Base-by-base conservation (phyloP, 1,140 invertebrate species). In the Batillaria attramentaria region DNA sequence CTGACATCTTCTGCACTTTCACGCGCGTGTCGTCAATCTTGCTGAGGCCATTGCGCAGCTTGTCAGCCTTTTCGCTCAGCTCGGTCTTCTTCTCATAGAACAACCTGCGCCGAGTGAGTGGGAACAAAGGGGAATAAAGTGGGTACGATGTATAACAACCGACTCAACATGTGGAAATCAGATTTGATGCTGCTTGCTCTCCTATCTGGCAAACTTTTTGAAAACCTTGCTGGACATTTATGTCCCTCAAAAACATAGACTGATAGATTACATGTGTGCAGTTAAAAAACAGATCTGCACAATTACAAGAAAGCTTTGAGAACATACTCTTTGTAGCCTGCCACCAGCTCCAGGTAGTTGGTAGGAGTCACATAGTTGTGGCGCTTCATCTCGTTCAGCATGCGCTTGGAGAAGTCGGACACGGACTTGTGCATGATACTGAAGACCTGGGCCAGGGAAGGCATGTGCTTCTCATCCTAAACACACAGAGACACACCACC, bases 311-410 rank as follows among this genome's bases (percentile, higher is more conserved):
- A 66, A 65, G 37, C n/a, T 28, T 28, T 62, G 72, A 5, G 60
- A n/a, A 75, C 90, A 92, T 90, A 95, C 93, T 92, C 81, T 78
- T 89, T 87, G 77, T 88, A 89, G 35, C 85, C 87, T 39, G 83
- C 72, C 20, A 97, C 92, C 5, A 97, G 90, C 86, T 96, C 95
- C 60, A 97, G 92, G 88, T 97, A 97, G 86, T 95, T 97, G 83
- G 95, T 97, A 0, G 96, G 96, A 0, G 96, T 97, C 20, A 95
- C 96, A 87, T 97, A 97, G 89, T 96, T 97, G 84, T 95, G 93
- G 1, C 96, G 91, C 82, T 95, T 93, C 93, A 96, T 94, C 91
- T 97, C 96, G n/a, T 93, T 90, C 65, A 93, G 91, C 95, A 75
- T 75, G 1, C 57, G 35, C 35, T 42, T 65, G 0, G 94, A 95